Evolutionary conservation across 2,888 invertebrate species (phyloP).

Genomic region (Cerastis leucographa): DNA sequence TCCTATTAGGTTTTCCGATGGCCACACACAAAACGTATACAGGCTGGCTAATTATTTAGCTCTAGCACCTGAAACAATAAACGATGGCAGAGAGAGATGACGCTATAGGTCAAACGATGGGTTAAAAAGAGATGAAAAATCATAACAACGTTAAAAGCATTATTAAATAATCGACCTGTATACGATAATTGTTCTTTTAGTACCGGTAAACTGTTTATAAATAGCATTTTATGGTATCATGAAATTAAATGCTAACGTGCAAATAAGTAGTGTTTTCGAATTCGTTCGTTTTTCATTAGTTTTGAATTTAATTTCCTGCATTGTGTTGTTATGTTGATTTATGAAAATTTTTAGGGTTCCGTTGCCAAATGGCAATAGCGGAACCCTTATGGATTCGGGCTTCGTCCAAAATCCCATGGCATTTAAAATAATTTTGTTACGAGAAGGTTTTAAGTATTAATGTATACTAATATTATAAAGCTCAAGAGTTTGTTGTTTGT

Average conservation of each 20-base stretch:
- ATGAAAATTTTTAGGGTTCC: not conserved
- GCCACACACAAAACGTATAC: not conserved
- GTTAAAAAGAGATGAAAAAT: conserved; percentile 22
- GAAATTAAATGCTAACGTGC: conserved; percentile 5
- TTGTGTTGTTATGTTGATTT: not conserved
- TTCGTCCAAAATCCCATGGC: too few species aligned
- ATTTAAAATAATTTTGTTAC: too few species aligned
- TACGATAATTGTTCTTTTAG: conserved; percentile 13
- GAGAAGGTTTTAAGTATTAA: too few species aligned
- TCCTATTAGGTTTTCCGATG: not conserved
- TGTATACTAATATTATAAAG: too few species aligned
- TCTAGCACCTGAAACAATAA: not conserved
- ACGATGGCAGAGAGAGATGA: conserved; percentile 16
- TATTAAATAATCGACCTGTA: conserved; percentile 1
- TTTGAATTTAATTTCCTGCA: not conserved
- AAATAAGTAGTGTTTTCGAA: not conserved
- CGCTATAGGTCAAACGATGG: not conserved
- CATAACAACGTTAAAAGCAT: not conserved
- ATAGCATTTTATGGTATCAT: not conserved
- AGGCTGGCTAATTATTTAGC: not conserved
- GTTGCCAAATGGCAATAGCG: too few species aligned
- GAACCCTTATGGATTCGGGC: too few species aligned
- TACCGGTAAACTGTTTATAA: not conserved
- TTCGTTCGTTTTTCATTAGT: conserved; percentile 2
- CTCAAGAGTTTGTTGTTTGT: too few species aligned